A percentile compares a stretch with the other conserved stretches of the same genome.
These are phyloP conservation scores for Dasypolia templi DNA, from an alignment of 2,888 invertebrate genomes.

Conservation along the genomic window DNA sequence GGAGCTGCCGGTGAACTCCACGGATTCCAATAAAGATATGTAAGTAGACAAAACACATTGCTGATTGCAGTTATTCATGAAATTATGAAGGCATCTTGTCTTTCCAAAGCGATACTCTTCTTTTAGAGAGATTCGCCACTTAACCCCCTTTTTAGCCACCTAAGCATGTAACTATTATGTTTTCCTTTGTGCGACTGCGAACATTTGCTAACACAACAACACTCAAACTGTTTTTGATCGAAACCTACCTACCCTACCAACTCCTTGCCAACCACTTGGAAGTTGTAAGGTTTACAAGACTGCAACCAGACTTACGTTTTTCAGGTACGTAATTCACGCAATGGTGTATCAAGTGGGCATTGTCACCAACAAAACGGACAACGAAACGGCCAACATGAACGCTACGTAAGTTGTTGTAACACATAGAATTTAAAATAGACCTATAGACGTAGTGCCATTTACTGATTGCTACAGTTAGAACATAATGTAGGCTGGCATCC, in stretches of 20 bases:
- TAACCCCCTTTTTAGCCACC: too few species aligned
- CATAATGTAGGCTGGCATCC: background rate
- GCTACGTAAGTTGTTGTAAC: slow-evolving; percentile 69
- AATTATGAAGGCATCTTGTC: background rate
- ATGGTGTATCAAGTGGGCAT: slow-evolving; percentile 86
- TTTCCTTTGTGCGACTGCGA: slow-evolving; percentile 2
- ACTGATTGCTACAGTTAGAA: background rate
- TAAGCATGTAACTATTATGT: background rate
- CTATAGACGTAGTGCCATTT: background rate
- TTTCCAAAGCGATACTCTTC: background rate
- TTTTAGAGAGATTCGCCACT: background rate
- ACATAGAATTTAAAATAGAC: background rate
- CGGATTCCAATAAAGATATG: slow-evolving; percentile 76
- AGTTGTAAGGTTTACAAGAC: background rate
- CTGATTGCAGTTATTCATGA: background rate
- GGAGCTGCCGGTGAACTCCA: slow-evolving; percentile 63
- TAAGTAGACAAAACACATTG: slow-evolving; percentile 49
- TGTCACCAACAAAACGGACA: slow-evolving; percentile 81
- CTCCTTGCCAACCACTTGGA: background rate
- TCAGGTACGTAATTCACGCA: slow-evolving; percentile 85
- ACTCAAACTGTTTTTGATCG: background rate
- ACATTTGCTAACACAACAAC: background rate
- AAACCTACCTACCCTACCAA: background rate
- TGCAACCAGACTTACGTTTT: slow-evolving; percentile 35
- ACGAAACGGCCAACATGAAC: slow-evolving; percentile 67